phyloP scores from a whole-genome alignment of 2,888 invertebrate genomes.

The Labia minor region DNA sequence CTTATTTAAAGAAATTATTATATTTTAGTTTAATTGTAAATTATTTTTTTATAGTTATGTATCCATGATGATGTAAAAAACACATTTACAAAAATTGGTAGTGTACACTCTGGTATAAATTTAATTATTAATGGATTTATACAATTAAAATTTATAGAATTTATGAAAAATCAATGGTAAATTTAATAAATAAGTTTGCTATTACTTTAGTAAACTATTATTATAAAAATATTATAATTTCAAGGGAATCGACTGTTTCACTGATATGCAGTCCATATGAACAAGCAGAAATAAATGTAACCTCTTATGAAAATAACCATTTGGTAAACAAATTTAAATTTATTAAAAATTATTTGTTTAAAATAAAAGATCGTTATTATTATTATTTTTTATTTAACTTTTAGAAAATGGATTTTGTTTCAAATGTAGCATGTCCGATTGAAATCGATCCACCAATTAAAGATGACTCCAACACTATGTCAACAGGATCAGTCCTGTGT shows the following conservation, averaged over 20 bases:
- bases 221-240: not conserved
- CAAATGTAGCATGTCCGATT: constrained; percentile 41
- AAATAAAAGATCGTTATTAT: not conserved
- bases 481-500: constrained; percentile 51
- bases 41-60: not conserved
- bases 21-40: not conserved
- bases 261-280: not conserved
- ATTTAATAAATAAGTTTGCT: no score
- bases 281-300: not conserved
- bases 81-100: not conserved
- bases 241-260: not conserved
- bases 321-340: not conserved
- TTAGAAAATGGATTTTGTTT: constrained; percentile 43
- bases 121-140: not conserved
- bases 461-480: constrained; percentile 37
- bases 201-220: no score
- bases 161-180: no score
- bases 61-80: not conserved
- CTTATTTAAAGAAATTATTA: not conserved
- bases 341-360: not conserved
- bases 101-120: not conserved
- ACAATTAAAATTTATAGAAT: no score
- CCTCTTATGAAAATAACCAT: not conserved
- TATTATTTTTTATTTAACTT: constrained; percentile 30
- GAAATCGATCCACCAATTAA: constrained; percentile 29